A percentile compares a stretch with the other conserved stretches of the same genome.
These are phyloP conservation scores for Gobio gobio DNA, from an alignment of 2,113 vertebrate species.

Conservation along the genomic window DNA sequence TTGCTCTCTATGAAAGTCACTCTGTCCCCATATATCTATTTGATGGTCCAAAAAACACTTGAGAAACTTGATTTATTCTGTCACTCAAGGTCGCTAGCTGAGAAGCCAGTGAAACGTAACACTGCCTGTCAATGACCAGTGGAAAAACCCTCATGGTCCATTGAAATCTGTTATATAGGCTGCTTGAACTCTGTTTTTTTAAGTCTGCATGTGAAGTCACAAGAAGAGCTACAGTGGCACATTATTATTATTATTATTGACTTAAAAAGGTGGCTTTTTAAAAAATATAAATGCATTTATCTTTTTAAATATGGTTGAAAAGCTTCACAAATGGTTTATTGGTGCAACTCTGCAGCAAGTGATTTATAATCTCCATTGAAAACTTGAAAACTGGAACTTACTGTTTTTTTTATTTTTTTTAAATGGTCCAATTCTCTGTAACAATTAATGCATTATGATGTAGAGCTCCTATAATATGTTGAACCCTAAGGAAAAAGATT, in stretches of 20 bases:
- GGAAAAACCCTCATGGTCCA: background rate
- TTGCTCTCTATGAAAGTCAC: background rate
- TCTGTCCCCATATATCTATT: slow-evolving; percentile 26
- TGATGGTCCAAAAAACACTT: background rate
- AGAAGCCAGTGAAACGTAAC: slow-evolving; percentile 19
- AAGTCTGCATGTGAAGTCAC: background rate
- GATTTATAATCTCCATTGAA: background rate
- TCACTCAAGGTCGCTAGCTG: background rate
- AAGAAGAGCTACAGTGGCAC: background rate
- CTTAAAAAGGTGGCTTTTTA: background rate
- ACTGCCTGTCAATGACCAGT: slow-evolving; percentile 45
- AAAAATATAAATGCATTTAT: too few relatives aligned
- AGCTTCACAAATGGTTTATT: background rate
- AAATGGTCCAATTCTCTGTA: background rate
- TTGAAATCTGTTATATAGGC: background rate
- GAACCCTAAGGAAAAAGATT: background rate
- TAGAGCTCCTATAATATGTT: background rate
- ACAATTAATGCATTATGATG: background rate
- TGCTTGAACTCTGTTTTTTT: background rate
- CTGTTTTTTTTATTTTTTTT: too few relatives aligned
- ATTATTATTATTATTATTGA: background rate
- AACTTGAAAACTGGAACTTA: too few relatives aligned
- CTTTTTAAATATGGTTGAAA: background rate
- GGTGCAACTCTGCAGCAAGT: background rate
- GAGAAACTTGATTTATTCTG: slow-evolving; percentile 27